These are phyloP conservation scores for Paramuricea clavata DNA, from an alignment of 92 coral and sea anemone species.

Conservation along the genomic window DNA sequence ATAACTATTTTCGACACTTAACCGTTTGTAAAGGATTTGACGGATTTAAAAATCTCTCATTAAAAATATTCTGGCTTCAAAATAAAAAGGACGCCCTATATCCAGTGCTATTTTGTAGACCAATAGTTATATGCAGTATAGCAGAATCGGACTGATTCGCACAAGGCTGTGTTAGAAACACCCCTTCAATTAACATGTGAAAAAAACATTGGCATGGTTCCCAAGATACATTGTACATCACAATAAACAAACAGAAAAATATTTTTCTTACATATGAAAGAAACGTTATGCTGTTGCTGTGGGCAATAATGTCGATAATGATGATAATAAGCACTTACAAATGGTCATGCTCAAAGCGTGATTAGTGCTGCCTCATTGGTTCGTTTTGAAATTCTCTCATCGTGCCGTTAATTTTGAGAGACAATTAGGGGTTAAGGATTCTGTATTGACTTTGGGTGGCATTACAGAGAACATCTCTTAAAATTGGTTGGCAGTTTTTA, in stretches of 20 bases:
- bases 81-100: no score
- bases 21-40: no score
- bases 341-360: constrained; percentile 5
- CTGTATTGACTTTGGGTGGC: constrained; percentile 2
- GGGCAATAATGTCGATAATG: neutral
- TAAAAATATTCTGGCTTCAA: no score
- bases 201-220: neutral
- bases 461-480: neutral
- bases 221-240: neutral
- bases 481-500: neutral
- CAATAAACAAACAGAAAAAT: neutral
- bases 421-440: neutral
- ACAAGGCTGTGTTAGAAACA: neutral
- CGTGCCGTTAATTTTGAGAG: neutral
- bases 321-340: neutral
- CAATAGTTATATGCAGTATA: no score
- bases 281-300: neutral
- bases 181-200: neutral
- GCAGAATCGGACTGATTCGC: no score
- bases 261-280: constrained; percentile 4
- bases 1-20: no score
- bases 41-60: no score
- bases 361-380: constrained; percentile 15
- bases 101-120: no score
- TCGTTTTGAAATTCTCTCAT: neutral